Evolutionary conservation across 1,140 invertebrate species (phyloP).

Genomic region (Conus betulinus): DNA sequence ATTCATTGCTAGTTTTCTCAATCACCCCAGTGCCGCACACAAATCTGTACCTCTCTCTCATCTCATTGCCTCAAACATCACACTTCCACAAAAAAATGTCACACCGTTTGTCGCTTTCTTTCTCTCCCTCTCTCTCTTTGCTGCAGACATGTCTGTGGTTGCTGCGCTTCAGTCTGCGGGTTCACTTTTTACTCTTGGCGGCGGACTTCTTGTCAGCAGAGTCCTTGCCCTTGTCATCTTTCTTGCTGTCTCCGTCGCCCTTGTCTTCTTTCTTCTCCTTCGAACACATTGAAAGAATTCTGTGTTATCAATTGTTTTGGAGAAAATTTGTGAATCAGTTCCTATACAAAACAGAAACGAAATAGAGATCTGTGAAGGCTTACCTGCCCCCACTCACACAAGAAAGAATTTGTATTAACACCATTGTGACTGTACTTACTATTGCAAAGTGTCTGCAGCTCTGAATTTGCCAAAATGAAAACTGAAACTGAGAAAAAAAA

Average conservation of each 20-base stretch:
- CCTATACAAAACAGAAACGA: too few species aligned
- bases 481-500: too few species aligned
- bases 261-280: slow-evolving; percentile 72
- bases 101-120: not conserved
- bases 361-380: too few species aligned
- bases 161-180: not conserved
- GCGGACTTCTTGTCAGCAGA: slow-evolving; percentile 24
- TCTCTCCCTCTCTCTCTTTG: not conserved
- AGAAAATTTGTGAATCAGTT: too few species aligned
- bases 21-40: not conserved
- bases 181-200: slow-evolving; percentile 32
- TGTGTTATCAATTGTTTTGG: too few species aligned
- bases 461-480: too few species aligned
- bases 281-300: slow-evolving; percentile 31
- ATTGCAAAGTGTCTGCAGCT: too few species aligned
- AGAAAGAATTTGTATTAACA: too few species aligned
- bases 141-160: not conserved
- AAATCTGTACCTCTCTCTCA: not conserved
- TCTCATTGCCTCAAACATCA: not conserved
- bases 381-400: too few species aligned
- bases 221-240: slow-evolving; percentile 67
- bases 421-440: too few species aligned
- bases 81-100: not conserved
- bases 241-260: slow-evolving; percentile 79
- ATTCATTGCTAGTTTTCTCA: not conserved